These are phyloP conservation scores for Hemibagrus wyckioides DNA, from an alignment of 2,113 vertebrate genomes.

Conservation along the genomic window DNA sequence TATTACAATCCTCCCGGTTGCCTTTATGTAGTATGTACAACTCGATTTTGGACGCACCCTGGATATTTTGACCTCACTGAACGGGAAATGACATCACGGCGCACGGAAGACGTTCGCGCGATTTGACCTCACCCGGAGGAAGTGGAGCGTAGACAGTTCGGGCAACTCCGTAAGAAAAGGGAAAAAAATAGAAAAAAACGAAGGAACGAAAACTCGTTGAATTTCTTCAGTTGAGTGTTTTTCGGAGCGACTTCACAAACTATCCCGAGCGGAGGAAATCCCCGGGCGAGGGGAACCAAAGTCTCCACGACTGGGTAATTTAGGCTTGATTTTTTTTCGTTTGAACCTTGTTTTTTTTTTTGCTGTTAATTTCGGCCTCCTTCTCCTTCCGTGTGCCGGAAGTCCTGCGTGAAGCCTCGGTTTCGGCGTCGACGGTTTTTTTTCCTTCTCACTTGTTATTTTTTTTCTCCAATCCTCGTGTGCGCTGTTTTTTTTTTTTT, in stretches of 20 bases:
- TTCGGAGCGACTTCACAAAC: slow-evolving; percentile 54
- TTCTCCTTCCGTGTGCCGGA: slow-evolving; percentile 73
- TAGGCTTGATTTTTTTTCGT: slow-evolving; percentile 52
- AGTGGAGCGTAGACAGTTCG: slow-evolving; percentile 73
- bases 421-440: slow-evolving; percentile 62
- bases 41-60: background rate
- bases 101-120: slow-evolving; percentile 60
- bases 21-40: background rate
- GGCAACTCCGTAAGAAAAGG: slow-evolving; percentile 62
- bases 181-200: slow-evolving; percentile 61
- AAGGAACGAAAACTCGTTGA: slow-evolving; percentile 60
- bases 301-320: slow-evolving; percentile 66
- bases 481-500: slow-evolving; percentile 56
- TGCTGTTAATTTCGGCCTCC: slow-evolving; percentile 62
- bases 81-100: slow-evolving; percentile 69
- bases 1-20: background rate
- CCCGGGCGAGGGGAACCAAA: slow-evolving; percentile 57
- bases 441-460: slow-evolving; percentile 61
- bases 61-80: slow-evolving; percentile 42
- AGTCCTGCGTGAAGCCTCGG: slow-evolving; percentile 67
- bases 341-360: slow-evolving; percentile 58
- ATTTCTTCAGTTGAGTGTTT: slow-evolving; percentile 60
- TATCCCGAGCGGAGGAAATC: slow-evolving; percentile 50
- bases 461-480: slow-evolving; percentile 59
- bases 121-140: slow-evolving; percentile 73